phyloP scores from a whole-genome alignment of 2,113 vertebrate species.

The Lophura nycthemera region DNA sequence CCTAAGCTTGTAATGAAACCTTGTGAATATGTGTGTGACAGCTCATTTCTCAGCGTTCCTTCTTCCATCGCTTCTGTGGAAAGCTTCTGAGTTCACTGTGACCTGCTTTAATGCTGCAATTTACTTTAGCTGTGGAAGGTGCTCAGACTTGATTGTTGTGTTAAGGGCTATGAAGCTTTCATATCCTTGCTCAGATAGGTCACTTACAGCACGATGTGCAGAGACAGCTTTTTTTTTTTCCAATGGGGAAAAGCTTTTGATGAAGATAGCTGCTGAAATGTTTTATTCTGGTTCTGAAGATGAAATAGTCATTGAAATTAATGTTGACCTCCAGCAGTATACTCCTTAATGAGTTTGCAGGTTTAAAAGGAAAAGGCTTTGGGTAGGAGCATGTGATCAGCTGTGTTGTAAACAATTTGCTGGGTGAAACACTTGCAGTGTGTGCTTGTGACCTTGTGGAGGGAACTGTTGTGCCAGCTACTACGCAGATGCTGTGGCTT shows the following conservation, averaged over 20 bases:
- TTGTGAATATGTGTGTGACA: not conserved
- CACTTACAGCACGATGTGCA: not conserved
- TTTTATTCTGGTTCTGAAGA: not conserved
- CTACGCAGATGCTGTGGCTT: not conserved
- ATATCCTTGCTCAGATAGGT: fast-evolving
- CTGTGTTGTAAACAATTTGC: not conserved
- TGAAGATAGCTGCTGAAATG: not conserved
- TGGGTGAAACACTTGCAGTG: not conserved
- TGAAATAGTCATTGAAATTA: not conserved
- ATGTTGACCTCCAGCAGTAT: not conserved
- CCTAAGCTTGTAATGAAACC: not conserved
- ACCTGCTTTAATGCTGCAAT: not conserved
- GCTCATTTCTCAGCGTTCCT: not conserved
- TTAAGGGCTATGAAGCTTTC: not conserved
- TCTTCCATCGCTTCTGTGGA: not conserved
- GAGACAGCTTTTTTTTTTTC: not conserved
- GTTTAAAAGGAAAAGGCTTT: not conserved
- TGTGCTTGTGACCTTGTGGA: not conserved
- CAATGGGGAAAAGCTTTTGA: not conserved
- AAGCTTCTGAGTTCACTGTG: not conserved
- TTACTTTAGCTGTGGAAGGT: not conserved
- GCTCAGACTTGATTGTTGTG: not conserved
- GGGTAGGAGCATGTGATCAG: not conserved
- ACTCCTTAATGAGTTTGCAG: not conserved
- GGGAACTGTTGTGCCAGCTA: not conserved